Percentiles rank a stretch among this genome's conserved stretches.
These are phyloP conservation scores for Drosophila infuscata DNA, from an alignment of 2,888 invertebrate genomes.

Conservation along the genomic window DNA sequence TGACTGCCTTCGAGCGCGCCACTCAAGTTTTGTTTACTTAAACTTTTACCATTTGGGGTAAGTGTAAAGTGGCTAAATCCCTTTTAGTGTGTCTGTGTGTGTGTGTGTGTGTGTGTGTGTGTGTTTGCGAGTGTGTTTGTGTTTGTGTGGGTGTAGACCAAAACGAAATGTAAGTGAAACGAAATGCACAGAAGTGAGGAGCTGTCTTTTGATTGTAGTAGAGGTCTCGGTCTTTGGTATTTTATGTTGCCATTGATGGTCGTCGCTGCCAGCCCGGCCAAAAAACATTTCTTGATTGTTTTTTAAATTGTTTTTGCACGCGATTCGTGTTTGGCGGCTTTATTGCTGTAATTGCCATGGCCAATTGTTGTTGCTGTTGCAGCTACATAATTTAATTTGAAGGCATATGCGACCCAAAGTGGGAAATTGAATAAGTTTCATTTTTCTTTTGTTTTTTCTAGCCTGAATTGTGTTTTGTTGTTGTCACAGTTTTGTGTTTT, in stretches of 20 bases:
- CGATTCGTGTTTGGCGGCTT: slow-evolving; percentile 77
- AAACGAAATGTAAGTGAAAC: slow-evolving; percentile 20
- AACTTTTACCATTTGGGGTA: slow-evolving; percentile 78
- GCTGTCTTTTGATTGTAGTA: slow-evolving; percentile 27
- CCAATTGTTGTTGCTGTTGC: slow-evolving; percentile 54
- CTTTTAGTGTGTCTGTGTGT: slow-evolving; percentile 2
- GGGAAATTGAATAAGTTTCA: slow-evolving; percentile 83
- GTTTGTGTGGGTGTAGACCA: slow-evolving; percentile 52
- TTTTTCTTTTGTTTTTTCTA: slow-evolving; percentile 13
- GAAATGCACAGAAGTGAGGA: slow-evolving; percentile 31
- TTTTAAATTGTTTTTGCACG: slow-evolving; percentile 82
- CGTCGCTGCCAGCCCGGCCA: slow-evolving; percentile 18
- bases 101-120: slow-evolving; percentile 7
- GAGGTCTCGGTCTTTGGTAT: slow-evolving; percentile 60
- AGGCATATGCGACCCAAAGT: slow-evolving; percentile 73
- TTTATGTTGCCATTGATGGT: slow-evolving; percentile 61
- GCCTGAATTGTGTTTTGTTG: slow-evolving; percentile 1
- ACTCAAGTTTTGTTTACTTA: slow-evolving; percentile 76
- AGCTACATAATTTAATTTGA: slow-evolving; percentile 78
- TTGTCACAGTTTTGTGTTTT: slow-evolving; percentile 43
- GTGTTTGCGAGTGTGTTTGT: slow-evolving; percentile 35
- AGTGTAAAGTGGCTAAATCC: slow-evolving; percentile 70
- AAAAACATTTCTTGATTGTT: slow-evolving; percentile 69
- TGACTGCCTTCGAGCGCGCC: slow-evolving; percentile 46
- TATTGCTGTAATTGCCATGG: slow-evolving; percentile 70